Base-by-base conservation (phyloP, 2,888 invertebrate genomes). In the Trachelus stipa region DNA sequence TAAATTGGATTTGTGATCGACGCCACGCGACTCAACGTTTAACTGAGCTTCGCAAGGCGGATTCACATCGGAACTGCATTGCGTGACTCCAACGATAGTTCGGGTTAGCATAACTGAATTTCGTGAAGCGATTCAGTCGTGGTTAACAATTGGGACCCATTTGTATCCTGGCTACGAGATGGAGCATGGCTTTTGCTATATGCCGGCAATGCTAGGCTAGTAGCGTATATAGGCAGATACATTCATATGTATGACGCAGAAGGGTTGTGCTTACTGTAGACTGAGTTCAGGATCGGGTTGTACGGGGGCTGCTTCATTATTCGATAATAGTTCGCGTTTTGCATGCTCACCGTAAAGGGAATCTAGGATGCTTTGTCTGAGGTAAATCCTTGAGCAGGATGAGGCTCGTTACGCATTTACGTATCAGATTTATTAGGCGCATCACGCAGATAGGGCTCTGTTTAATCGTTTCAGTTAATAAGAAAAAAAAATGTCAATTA, bases 61-160 rank as follows among this genome's bases (percentile, higher is more conserved):
- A 30, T 71, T 31, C 71, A 34, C 71, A 34, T 34, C 31, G 71
- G 23, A 30, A 33, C 71, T 31, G 23, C 75, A 31, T 79, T 35
- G 76, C 78, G 78, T 78, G 78, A 78, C 75, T 75, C 75, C 76
- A 79, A 81, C 79, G 69, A 76, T 74, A 69, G 68, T 79, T 78
- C 77, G 68, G 74, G 73, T 77, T 76, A 68, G 68, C 81, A 77
- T 78, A 79, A 79, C 74, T 76, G 76, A 77, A 79, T 79, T 78
- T 76, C 34, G 15, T 37, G 23, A 35, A 34, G 74, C 34, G 34
- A 37, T 74, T 74, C 35, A 37, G 37, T n/a, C 40, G 71, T 12
- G 73, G 76, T 74, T 81, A 79, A 81, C 81, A 71, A 81, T 79
- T 69, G 73, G 76, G 75, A 71, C 78, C 34, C n/a, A 56, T 71